A percentile compares a stretch with the other conserved stretches of the same genome.
Conservation (phyloP, 2,113 vertebrate species). For the Sinocyclocheilus rhinocerous region DNA sequence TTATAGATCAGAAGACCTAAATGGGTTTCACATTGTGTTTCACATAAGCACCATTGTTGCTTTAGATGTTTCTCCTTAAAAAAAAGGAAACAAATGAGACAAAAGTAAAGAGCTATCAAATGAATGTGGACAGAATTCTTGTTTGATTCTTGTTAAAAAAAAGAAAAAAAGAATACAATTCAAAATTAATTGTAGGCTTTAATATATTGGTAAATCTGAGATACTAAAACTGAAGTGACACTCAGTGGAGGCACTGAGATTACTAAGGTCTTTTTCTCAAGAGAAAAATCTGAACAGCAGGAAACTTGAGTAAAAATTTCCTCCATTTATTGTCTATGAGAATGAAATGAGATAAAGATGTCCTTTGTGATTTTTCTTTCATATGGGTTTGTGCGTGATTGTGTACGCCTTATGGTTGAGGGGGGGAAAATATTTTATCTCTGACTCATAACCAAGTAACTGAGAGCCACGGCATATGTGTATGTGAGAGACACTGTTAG, state of each 20-base stretch:
- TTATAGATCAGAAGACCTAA: neutral
- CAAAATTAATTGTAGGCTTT: neutral
- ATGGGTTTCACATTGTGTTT: neutral
- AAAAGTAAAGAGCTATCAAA: neutral
- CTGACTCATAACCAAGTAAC: slow-evolving; percentile 26
- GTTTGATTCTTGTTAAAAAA: neutral
- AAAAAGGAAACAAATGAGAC: neutral
- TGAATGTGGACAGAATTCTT: neutral
- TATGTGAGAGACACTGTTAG: neutral
- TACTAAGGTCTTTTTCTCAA: neutral
- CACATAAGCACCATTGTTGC: neutral
- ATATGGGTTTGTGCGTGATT: neutral
- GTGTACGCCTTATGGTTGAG: neutral
- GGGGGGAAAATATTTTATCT: neutral
- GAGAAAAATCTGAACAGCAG: slow-evolving; percentile 3
- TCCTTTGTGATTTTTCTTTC: neutral
- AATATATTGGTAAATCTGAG: neutral
- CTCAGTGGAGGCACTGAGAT: neutral
- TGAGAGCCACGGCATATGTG: slow-evolving; percentile 6
- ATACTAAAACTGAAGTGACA: neutral
- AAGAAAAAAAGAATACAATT: neutral
- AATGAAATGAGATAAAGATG: slow-evolving; percentile 8
- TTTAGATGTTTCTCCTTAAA: neutral
- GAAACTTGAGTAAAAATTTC: neutral
- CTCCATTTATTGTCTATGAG: slow-evolving; percentile 2